Base-by-base conservation (phyloP, 2,113 vertebrate genomes). In the Microcebus jonahi region DNA sequence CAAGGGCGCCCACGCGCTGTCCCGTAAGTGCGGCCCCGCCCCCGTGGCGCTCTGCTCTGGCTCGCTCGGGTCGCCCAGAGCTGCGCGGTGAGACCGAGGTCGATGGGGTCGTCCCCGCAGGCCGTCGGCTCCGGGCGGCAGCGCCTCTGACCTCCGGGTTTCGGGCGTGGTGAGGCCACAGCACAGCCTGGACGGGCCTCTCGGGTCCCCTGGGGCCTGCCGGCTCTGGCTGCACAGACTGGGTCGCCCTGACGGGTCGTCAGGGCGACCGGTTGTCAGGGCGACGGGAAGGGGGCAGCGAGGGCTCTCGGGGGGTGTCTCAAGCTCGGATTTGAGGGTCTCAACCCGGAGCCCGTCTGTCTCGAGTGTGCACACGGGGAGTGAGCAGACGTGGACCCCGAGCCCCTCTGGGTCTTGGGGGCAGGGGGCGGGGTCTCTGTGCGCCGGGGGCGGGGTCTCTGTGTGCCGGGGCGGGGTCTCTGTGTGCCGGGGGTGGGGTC, bases 1-100 rank as follows among this genome's bases (percentile, higher is more conserved):
- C 98, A 99, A 99, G 98, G 99, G 99, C 98, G 98, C 99, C 45
- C 99, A 99, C 98, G 99, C 99, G 17, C 98, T 99, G 97, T 99
- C 99, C 82, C 98, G 99, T 99, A 99, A 99, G 99, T 99, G 98
- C 86, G 73, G 14, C 86, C 82, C 96, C 92, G 7, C 84, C 27
- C 48, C 48, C 10, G 90, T 86, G 86, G 5, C 4, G 2, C 82
- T 75, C 25, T 61, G 31, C 11, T 53, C 75, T 45, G 18, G 5
- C 14, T 36, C 92, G 87, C 79, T 90, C 45, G 12, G 15, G 34
- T n/a, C 34, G 10, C 5, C 31, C 8, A 50, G 29, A 20, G 45
- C 18, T 77, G 45, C 1, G 2, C 31, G 48, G 42, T 27, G 3
- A 9, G 57, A 15, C 3, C 3, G 4, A 18, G 61, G 89, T 27